Evolutionary conservation across 2,888 invertebrate species (phyloP), one percentile per base, ranked within the genome.

Genomic region (Catocala nupta): DNA sequence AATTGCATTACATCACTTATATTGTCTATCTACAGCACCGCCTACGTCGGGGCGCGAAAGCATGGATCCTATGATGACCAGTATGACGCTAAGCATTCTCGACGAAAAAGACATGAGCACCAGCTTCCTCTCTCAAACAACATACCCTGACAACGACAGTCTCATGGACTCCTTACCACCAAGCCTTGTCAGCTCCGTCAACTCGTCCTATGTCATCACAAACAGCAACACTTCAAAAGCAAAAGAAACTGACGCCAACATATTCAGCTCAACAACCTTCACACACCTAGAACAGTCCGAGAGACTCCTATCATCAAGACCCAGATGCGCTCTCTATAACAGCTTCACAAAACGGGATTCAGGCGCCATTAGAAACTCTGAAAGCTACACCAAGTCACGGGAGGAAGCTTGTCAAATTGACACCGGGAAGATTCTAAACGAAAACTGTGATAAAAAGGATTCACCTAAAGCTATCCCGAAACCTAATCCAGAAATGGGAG

Each of bases 91-190:
- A 16, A 94, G 94, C 63, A 94, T 94, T 48, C 81, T 94, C 9
- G 94, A 94, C 69, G 94, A 94, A 59, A 94, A 94, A 59, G 94
- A 95, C 71, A 95, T 95, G 94, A 94, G 89, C 71, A 94, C 94
- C 1, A 94, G 94, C 70, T 94, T 94, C 78, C 90, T 94, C 16
- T 95, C 94, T 0, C 94, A 94, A 64, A 92, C 93, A 44, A 93
- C 93, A 0, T 89, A 91, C 73, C 93, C 92, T 0, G 94, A 94
- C 70, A 89, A 92, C 75, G 94, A 94, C 51, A 93, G 92, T 70
- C 79, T 93, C 7, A 90, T 93, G 63, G 94, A 94, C 80, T 94
- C 94, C 16, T 68, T 93, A 5, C 94, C 94, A 0, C 94, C 94
- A 0, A 92, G 92, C 58, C 81, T 94, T 55, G 92, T 92, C 75